Evolutionary conservation across 2,888 invertebrate genomes (phyloP), one percentile per base, ranked within the genome.

Genomic region (Trypoxylon attenuatum): DNA sequence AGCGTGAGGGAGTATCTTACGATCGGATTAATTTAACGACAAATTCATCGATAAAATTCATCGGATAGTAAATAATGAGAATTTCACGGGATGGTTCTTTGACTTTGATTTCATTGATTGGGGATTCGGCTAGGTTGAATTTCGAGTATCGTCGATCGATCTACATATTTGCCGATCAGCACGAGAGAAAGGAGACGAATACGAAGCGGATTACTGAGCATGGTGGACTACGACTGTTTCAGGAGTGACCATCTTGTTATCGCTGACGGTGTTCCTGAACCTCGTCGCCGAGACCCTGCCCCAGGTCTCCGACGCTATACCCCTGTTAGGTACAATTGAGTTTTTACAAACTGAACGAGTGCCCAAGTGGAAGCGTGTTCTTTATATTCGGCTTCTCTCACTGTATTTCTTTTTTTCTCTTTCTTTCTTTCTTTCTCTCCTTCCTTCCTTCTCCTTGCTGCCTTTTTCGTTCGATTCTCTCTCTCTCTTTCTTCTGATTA

Each of bases 261-360:
- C 98, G 90, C 94, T 99, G 92, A 98, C 98, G 91, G 98, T 99
- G 92, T 99, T 99, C 93, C 95, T 98, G 92, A 96, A 98, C 92
- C 94, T 98, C 92, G 98, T 99, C 90, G 97, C 98, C 85, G 98
- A 98, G 93, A 97, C 98, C 90, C 96, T 98, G 94, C 98, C 98
- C 90, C 97, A 96, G 92, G 98, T 98, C 90, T 98, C 98, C 90
- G 98, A 98, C 91, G 98, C 98, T 90, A 97, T 99, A 91, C 98
- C 99, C 90, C 92, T 99, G 92, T 97, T 99, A 94, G 98, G 98
- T 96, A 95, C 92, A 92, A 65, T 56, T 69, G 66, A 73, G 50
- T 66, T 76, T 64, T 64, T 76, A 54, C 63, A 33, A 62, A 71
- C 52, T 54, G 47, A 62, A 57, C n/a, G 43, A 23, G 53, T 47